A percentile compares a stretch with the other conserved stretches of the same genome.
These are phyloP conservation scores for Acrocyrtus sp. DNA, from an alignment of 2,888 invertebrate genomes.

Conservation along the genomic window DNA sequence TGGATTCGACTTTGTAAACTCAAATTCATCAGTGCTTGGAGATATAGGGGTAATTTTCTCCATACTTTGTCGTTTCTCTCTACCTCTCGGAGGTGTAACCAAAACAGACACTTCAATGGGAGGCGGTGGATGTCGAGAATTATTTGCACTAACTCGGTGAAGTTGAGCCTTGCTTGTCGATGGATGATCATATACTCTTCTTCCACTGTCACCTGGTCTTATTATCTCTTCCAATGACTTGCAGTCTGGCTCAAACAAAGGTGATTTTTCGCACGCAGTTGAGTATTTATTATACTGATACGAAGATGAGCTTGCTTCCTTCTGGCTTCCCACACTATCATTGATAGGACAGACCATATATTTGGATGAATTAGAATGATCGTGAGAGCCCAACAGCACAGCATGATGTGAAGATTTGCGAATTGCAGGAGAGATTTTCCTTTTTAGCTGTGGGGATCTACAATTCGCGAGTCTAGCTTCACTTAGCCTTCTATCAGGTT, in stretches of 20 bases:
- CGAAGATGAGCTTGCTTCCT: neutral
- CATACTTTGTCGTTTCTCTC: conserved; percentile 59
- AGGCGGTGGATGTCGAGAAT: conserved; percentile 47
- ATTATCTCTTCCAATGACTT: conserved; percentile 45
- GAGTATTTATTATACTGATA: conserved; percentile 22
- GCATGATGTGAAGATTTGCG: conserved; percentile 36
- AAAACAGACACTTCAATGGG: conserved; percentile 61
- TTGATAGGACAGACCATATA: no score
- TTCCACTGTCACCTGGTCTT: conserved; percentile 6
- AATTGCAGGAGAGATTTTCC: conserved; percentile 42
- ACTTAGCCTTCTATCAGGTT: conserved; percentile 43
- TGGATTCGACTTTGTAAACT: conserved; percentile 33
- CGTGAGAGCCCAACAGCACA: conserved; percentile 16
- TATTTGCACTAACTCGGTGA: conserved; percentile 27
- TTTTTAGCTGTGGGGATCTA: conserved; percentile 32
- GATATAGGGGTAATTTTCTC: conserved; percentile 55
- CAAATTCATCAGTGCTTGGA: conserved; percentile 14
- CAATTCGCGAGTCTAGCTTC: conserved; percentile 6
- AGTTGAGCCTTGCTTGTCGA: conserved; percentile 20
- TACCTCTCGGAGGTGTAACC: conserved; percentile 56
- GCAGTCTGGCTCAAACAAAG: conserved; percentile 35
- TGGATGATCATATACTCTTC: conserved; percentile 17
- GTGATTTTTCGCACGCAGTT: neutral
- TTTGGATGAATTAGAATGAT: conserved; percentile 2
- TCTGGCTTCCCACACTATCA: conserved; percentile 4